phyloP scores from a whole-genome alignment of 2,797 vertebrate genomes.

The Macropodus opercularis region DNA sequence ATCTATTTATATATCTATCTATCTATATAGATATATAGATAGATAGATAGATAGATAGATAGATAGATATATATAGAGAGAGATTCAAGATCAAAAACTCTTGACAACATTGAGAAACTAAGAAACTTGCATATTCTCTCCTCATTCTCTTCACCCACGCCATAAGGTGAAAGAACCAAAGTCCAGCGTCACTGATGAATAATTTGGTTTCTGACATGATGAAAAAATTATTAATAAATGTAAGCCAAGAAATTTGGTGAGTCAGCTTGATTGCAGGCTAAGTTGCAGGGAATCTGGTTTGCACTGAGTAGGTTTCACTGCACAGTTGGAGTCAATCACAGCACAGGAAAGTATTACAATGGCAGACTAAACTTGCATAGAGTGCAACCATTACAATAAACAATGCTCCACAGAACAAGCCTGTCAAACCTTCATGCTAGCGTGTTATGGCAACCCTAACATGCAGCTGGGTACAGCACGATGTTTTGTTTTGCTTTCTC shows the following conservation, averaged over 20 bases:
- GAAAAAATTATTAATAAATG: not conserved
- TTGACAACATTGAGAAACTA: too few species aligned
- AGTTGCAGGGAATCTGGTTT: conserved; percentile 21
- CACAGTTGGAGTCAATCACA: conserved; percentile 46
- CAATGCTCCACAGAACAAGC: conserved; percentile 43
- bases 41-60: too few species aligned
- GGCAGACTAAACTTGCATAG: conserved; percentile 37
- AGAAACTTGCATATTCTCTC: not conserved
- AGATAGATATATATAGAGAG: not conserved
- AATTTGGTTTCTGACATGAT: too few species aligned
- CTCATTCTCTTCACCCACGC: not conserved
- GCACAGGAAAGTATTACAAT: conserved; percentile 37
- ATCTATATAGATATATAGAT: too few species aligned
- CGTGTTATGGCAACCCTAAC: conserved; percentile 42
- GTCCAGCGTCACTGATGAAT: too few species aligned
- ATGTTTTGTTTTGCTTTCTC: conserved; percentile 59
- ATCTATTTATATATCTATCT: too few species aligned
- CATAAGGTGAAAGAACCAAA: not conserved
- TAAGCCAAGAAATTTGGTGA: conserved; percentile 13
- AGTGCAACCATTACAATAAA: conserved; percentile 41
- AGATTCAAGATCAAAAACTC: not conserved
- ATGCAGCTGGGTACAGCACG: conserved; percentile 23
- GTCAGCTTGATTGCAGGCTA: conserved; percentile 14
- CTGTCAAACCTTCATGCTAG: conserved; percentile 29
- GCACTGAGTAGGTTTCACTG: conserved; percentile 34